These are phyloP conservation scores for Eulemur rubriventer DNA, from an alignment of 2,797 vertebrate genomes.

Conservation along the genomic window DNA sequence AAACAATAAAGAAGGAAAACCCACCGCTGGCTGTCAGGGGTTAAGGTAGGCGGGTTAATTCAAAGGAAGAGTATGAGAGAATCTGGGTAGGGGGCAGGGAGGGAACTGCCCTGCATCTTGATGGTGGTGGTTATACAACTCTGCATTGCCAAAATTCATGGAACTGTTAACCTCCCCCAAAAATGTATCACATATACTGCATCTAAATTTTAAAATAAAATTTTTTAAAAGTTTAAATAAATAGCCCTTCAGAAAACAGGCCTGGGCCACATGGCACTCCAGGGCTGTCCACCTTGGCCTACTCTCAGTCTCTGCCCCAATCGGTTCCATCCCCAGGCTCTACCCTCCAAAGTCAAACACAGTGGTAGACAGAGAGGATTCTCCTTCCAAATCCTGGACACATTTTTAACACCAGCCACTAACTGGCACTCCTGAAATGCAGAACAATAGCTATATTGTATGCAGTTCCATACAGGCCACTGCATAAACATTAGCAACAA, in stretches of 20 bases:
- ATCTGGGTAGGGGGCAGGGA: no score
- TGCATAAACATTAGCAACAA: constrained; percentile 76
- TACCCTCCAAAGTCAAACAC: background rate
- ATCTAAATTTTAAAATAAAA: background rate
- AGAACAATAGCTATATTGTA: constrained; percentile 75
- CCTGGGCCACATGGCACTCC: background rate
- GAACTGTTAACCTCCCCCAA: background rate
- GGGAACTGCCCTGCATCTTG: background rate
- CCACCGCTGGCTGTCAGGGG: background rate
- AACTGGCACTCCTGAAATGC: constrained; percentile 53
- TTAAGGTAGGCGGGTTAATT: background rate
- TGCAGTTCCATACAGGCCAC: constrained; percentile 43
- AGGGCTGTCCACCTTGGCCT: background rate
- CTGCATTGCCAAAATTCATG: background rate
- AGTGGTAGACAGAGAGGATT: constrained; percentile 33
- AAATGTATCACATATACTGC: background rate
- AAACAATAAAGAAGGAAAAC: background rate
- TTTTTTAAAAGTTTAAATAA: background rate
- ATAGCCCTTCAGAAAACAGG: background rate
- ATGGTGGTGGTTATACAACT: background rate
- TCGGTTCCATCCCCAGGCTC: background rate
- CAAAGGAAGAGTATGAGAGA: background rate
- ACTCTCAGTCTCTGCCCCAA: background rate
- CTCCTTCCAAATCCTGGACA: constrained; percentile 56
- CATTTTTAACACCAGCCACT: constrained; percentile 65